These are phyloP conservation scores for Sebastes goodei DNA, from an alignment of 2,797 vertebrate genomes.

Conservation along the genomic window DNA sequence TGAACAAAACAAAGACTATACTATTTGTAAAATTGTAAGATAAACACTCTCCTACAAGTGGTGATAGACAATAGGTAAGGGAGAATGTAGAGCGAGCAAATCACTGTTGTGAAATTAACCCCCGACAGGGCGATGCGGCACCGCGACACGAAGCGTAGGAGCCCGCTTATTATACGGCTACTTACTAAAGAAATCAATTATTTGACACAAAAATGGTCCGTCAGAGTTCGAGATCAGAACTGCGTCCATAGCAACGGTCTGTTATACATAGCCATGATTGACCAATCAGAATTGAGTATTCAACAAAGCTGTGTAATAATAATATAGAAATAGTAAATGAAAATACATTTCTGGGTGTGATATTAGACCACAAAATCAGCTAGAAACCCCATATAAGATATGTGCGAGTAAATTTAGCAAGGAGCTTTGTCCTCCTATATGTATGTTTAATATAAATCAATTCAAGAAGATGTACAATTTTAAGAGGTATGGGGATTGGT, in stretches of 20 bases:
- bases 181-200: too few relatives aligned
- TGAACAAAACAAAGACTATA: background rate
- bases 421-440: background rate
- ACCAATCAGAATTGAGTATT: too few relatives aligned
- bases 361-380: background rate
- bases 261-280: too few relatives aligned
- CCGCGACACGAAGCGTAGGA: too few relatives aligned
- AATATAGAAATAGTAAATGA: background rate
- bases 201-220: too few relatives aligned
- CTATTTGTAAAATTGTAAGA: background rate
- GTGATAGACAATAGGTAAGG: background rate
- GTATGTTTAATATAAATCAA: background rate
- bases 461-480: background rate
- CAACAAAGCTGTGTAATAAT: background rate
- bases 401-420: background rate
- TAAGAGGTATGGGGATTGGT: background rate
- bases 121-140: too few relatives aligned
- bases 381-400: background rate
- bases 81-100: too few relatives aligned
- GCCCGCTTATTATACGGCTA: too few relatives aligned
- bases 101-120: too few relatives aligned
- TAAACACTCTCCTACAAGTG: background rate
- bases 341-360: background rate
- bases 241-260: too few relatives aligned
- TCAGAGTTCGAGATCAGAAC: too few relatives aligned